Conservation (phyloP, 2,113 vertebrate species). For the Ariopsis seemanni region DNA sequence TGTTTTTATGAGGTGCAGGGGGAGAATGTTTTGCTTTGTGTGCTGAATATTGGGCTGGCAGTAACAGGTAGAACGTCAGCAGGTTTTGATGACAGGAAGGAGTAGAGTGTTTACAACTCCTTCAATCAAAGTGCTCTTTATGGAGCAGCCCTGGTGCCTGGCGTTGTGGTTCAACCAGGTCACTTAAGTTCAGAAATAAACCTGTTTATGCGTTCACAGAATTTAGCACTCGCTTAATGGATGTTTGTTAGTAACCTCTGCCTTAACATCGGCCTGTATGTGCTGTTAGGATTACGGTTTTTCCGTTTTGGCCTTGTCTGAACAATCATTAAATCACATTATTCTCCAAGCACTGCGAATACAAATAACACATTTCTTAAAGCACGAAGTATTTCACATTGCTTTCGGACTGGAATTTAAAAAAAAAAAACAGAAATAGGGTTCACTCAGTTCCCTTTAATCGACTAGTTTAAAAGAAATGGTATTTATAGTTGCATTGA, state of each 20-base stretch:
- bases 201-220: conserved; percentile 16
- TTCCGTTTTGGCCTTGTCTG: no score
- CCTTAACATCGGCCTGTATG: neutral
- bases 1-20: conserved; percentile 32
- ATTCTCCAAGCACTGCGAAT: no score
- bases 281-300: neutral
- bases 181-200: conserved; percentile 26
- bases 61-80: conserved; percentile 37
- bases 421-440: neutral
- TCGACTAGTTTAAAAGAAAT: neutral
- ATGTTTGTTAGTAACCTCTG: conserved; percentile 1
- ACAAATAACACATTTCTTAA: neutral
- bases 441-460: neutral
- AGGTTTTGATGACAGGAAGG: conserved; percentile 43
- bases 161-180: conserved; percentile 42
- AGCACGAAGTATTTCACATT: neutral
- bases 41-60: conserved; percentile 37
- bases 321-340: neutral
- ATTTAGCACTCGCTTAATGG: neutral
- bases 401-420: neutral
- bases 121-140: conserved; percentile 47
- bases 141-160: conserved; percentile 24
- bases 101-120: conserved; percentile 41
- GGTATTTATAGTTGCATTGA: neutral
- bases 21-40: conserved; percentile 39